Base-by-base conservation (phyloP, 2,113 vertebrate species). In the Upupa epops region DNA sequence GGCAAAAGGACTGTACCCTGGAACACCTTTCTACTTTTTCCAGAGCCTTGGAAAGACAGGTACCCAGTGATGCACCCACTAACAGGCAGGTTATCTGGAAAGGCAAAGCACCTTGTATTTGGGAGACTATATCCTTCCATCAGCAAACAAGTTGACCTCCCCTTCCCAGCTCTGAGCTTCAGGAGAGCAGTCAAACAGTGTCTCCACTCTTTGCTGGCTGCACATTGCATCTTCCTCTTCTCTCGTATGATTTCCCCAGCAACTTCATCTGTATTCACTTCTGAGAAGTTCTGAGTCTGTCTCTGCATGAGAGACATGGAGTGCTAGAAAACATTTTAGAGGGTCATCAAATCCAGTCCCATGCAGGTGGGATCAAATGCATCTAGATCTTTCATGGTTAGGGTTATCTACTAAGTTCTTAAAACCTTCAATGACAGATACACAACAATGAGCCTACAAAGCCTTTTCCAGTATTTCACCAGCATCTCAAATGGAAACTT, bases 231-330 rank as follows among this genome's bases (percentile, higher is more conserved):
- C 65, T 73, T 78, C 16, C 13, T 15, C 4, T 26, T 7, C 7
- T 29, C 11, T 40, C 0, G 0, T 19, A 17, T 10, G 6, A 21
- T 58, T 12, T 9, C n/a, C 26, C 18, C 7, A 6, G 8, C 21
- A 58, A 24, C 42, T 56, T 56, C 3, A 0, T 54, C 60, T 52
- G 17, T 20, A 11, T 42, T 82, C 12, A 7, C 60, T 73, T 20
- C 42, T 49, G 24, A 60, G 58, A 49, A 36, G 31, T 66, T 63
- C 54, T 6, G 2, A 61, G 8, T 55, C 70, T 77, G 8, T 55
- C 32, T 66, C 59, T 76, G 24, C 46, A 22, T 31, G 31, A 71
- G 36, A 42, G 19, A 31, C 0, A 0, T 20, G 17, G 21, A 84
- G 21, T 34, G 31, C 24, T 32, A 46, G 58, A 84, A 88, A 8